Evolutionary conservation across 2,113 vertebrate genomes (phyloP).

Genomic region (Neopipo cinnamomea): DNA sequence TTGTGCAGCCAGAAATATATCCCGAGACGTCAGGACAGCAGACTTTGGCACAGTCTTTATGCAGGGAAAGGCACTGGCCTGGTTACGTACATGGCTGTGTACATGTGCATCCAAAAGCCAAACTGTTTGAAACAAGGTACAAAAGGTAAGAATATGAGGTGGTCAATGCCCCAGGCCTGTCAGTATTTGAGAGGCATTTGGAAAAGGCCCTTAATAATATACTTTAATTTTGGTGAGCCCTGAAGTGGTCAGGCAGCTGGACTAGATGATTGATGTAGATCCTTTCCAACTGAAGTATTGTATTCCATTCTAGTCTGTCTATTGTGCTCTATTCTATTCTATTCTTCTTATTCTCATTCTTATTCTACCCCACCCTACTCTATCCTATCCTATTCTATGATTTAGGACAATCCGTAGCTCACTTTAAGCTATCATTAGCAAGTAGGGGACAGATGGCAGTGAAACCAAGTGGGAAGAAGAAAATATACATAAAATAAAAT

Average conservation of each 20-base stretch:
- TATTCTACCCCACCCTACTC: neutral
- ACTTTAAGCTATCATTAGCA: neutral
- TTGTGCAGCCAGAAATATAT: neutral
- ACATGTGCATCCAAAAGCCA: neutral
- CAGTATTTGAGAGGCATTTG: neutral
- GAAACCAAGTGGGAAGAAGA: neutral
- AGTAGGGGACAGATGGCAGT: neutral
- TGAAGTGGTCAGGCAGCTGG: neutral
- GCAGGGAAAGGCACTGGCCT: neutral
- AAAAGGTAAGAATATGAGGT: neutral
- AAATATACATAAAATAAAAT: neutral
- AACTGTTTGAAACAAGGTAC: neutral
- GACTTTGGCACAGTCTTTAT: neutral
- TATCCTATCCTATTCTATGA: too few relatives aligned
- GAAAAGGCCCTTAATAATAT: neutral
- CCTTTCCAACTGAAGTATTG: neutral
- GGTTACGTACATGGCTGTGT: neutral
- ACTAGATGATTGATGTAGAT: neutral
- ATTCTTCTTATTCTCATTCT: too few relatives aligned
- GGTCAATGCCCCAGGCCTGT: neutral
- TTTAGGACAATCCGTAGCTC: neutral
- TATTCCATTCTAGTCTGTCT: neutral
- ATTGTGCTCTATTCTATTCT: neutral
- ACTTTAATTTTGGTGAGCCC: neutral
- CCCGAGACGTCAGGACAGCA: neutral